Evolutionary conservation across 2,888 invertebrate species (phyloP).

Genomic region (Sarcophaga caerulescens): DNA sequence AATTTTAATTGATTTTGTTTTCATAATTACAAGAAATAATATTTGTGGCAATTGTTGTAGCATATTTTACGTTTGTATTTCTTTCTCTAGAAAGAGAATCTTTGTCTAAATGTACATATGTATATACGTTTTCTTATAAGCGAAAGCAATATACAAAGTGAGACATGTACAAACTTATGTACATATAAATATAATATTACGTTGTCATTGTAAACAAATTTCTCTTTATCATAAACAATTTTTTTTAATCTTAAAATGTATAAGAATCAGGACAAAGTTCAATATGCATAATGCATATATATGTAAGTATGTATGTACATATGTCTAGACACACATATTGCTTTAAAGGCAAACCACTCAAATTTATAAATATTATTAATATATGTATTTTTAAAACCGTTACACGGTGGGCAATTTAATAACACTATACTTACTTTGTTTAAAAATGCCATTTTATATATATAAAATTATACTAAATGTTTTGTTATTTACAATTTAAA

Average conservation of each 20-base stretch:
- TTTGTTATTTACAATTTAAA: neutral
- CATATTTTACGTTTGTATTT: too few species aligned
- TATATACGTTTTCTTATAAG: neutral
- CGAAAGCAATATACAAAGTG: neutral
- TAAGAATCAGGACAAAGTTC: conserved; percentile 16
- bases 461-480: neutral
- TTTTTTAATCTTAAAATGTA: neutral
- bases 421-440: conserved; percentile 47
- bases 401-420: neutral
- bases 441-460: conserved; percentile 54
- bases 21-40: too few species aligned
- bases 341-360: too few species aligned
- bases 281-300: neutral
- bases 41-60: too few species aligned
- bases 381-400: too few species aligned
- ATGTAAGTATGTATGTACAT: neutral
- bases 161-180: neutral
- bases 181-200: neutral
- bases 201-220: too few species aligned
- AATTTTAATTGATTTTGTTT: too few species aligned
- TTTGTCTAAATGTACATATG: neutral
- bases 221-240: too few species aligned
- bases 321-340: neutral
- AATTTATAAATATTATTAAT: too few species aligned
- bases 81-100: too few species aligned